Evolutionary conservation across 2,888 invertebrate genomes (phyloP).

Genomic region (Rotaria magnacalcarata): DNA sequence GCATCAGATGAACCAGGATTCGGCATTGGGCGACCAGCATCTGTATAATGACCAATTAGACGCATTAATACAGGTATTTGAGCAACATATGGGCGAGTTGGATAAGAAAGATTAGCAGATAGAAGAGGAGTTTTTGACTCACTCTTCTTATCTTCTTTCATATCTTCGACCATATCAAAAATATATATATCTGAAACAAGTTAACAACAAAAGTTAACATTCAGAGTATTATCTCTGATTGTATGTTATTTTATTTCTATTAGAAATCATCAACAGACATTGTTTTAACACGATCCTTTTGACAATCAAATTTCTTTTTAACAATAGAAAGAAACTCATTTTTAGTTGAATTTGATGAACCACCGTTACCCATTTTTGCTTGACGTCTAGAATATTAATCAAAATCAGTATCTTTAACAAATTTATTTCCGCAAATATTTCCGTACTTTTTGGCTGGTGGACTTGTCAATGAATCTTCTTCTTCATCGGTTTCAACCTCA

Average conservation of each 20-base stretch:
- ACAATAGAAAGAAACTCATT: constrained; percentile 11
- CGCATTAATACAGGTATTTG: not conserved
- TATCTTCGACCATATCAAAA: not conserved
- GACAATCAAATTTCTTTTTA: constrained; percentile 8
- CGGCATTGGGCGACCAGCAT: not conserved
- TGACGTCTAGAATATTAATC: not conserved
- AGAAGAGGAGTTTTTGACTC: not conserved
- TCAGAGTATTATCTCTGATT: not conserved
- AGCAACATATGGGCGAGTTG: not conserved
- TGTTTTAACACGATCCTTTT: not conserved
- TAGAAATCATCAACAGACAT: not conserved
- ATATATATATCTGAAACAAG: not conserved
- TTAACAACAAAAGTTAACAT: constrained; percentile 2
- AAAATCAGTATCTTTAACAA: not conserved
- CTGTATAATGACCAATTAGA: not conserved
- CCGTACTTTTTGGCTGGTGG: constrained; percentile 39
- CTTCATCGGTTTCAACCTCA: constrained; percentile 35
- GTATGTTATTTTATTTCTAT: not conserved
- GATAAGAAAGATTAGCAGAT: not conserved
- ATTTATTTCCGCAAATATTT: not conserved
- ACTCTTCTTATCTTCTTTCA: not conserved
- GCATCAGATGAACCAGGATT: not conserved
- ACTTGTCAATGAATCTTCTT: constrained; percentile 46
- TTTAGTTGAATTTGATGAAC: not conserved
- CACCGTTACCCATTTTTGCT: not conserved